Evolutionary conservation across 2,113 vertebrate species (phyloP), one percentile per base, ranked within the genome.

Genomic region (Tiliqua scincoides): DNA sequence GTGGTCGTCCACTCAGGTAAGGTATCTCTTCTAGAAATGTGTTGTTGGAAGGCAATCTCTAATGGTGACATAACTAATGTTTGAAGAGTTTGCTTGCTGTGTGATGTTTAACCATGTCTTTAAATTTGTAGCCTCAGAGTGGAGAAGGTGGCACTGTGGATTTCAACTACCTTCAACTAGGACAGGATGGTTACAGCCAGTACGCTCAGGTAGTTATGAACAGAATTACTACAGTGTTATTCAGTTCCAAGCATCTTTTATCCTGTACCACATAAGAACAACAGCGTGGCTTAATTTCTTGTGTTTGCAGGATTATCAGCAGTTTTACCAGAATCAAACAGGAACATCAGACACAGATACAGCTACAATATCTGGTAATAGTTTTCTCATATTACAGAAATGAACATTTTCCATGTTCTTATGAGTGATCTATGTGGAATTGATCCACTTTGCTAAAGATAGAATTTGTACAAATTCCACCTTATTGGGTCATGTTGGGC

Each of bases 1-100:
- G 96, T 99, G 99, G 99, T 99, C 99, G 0, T 99, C 99, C 52
- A 99, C 97, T 88, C 99, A 99, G 98, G 99, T 99, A 96, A 17
- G 77, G 43, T 21, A 78, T 78, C 11, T 75, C 27, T 63, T 17
- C 5, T 27, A 17, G 89, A 71, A 23, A n/a, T 40, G 82, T 0
- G 1, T 61, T 21, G 35, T 3, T 17, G 52, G 61, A 3, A 71
- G 73, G 27, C 72, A 43, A 87, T 20, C 37, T 21, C 59, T 35
- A 21, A 35, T 1, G 48, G 5, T 57, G 27, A 30, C 40, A 48
- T 48, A 48, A 48, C 4, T 48, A 48, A 48, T 8, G n/a, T 68
- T n/a, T 48, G 43, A 48, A 48, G 8, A 80, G 21, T 48, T 20
- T 67, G 7, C 30, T 23, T 52, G 21, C 1, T 59, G n/a, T 73